These are phyloP conservation scores for Brachionus asplanchnoidis DNA, from an alignment of 1,140 invertebrate species.

Conservation along the genomic window DNA sequence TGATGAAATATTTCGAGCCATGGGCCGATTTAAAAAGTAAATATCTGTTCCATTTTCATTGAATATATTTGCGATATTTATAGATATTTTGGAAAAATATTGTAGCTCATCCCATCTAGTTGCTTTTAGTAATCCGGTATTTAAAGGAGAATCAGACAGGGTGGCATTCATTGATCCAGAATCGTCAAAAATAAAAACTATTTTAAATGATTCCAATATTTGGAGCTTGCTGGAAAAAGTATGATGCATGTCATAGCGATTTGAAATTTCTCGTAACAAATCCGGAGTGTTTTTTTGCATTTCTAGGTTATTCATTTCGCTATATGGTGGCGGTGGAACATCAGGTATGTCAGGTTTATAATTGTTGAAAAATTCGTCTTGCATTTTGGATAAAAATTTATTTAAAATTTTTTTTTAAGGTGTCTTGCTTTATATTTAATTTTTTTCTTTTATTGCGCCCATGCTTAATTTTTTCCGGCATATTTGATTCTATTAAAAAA, in stretches of 20 bases:
- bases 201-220: not conserved
- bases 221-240: not conserved
- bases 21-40: constrained; percentile 14
- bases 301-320: not conserved
- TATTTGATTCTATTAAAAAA: too few relatives aligned
- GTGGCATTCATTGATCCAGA: constrained; percentile 27
- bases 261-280: not conserved
- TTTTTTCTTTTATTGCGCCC: too few relatives aligned
- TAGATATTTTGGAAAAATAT: not conserved
- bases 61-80: not conserved
- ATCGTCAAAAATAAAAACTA: constrained; percentile 30
- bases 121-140: not conserved
- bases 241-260: not conserved
- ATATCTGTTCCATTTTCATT: constrained; percentile 27
- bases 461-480: too few relatives aligned
- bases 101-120: constrained; percentile 28
- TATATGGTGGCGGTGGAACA: not conserved
- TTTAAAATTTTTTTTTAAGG: not conserved
- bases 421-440: too few relatives aligned
- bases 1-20: not conserved
- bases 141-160: not conserved
- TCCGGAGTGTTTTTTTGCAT: not conserved
- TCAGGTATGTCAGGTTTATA: not conserved
- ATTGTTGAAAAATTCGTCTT: not conserved
- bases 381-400: not conserved